Base-by-base conservation (phyloP, 2,888 invertebrate genomes). In the Aplocera efformata region DNA sequence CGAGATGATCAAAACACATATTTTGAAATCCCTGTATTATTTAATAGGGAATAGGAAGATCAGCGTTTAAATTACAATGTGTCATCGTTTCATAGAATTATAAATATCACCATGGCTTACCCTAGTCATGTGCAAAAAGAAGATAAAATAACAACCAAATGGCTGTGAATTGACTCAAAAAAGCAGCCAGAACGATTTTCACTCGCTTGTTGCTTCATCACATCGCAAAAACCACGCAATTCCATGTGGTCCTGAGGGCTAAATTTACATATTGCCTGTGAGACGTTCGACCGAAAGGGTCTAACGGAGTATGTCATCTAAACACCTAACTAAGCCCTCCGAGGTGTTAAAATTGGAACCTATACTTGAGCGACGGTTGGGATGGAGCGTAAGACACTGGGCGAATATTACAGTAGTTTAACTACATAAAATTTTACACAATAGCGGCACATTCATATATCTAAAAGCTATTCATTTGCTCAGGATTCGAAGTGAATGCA, bases 331-430 rank as follows among this genome's bases (percentile, higher is more conserved):
- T n/a, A n/a, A n/a, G n/a, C n/a, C n/a, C n/a, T n/a, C n/a, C n/a
- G n/a, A n/a, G n/a, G n/a, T n/a, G n/a, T n/a, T n/a, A n/a, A 44
- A 32, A 41, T 9, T 36, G 26, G 37, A 45, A 46, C 37, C 30
- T 41, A 36, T 27, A 44, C 50, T 63, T 64, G 66, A 67, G 67
- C 64, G 61, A 63, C 28, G 42, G 45, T 50, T 56, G 53, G 52
- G 59, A 63, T 58, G 56, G 52, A 53, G 50, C 42, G 32, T 48
- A 51, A 48, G 48, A 63, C 60, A 68, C 67, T 67, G 65, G 67
- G 62, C 34, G 40, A 32, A 40, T 3, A 27, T 21, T 39, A 50
- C 49, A 37, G 66, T 57, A 67, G 66, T 66, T 59, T 52, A 35
- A 65, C 59, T 64, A 63, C 62, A 48, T 48, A 50, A 1, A 51